Conservation (phyloP, 2,113 vertebrate species). For the Notothenia rossii region DNA sequence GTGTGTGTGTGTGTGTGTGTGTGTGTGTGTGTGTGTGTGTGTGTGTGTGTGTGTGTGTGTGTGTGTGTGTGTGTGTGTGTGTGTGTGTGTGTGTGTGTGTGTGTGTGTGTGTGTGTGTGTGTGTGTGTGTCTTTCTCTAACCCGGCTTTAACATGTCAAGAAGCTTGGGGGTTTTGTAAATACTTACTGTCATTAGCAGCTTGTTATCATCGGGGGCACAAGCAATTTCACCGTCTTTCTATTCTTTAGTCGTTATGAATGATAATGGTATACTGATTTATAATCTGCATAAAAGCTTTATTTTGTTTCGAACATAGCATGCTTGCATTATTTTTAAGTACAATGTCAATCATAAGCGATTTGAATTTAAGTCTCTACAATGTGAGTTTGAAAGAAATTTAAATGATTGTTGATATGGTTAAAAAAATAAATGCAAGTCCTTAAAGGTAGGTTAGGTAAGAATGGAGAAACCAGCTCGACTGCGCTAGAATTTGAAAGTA, state of each 20-base stretch:
- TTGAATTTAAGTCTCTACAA: not conserved
- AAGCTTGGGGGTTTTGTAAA: constrained; percentile 42
- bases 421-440: not conserved
- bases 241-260: constrained; percentile 36
- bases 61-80: too few species aligned
- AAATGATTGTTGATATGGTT: not conserved
- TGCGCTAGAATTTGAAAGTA: too few species aligned
- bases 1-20: too few species aligned
- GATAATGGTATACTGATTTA: constrained; percentile 30
- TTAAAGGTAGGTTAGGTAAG: not conserved
- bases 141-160: constrained; percentile 38
- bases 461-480: too few species aligned
- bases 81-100: too few species aligned
- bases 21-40: too few species aligned
- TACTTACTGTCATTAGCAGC: constrained; percentile 47
- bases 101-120: constrained; percentile 16
- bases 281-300: not conserved
- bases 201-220: constrained; percentile 43
- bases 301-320: constrained; percentile 14
- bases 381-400: not conserved
- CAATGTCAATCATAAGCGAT: not conserved
- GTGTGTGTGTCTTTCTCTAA: constrained; percentile 22
- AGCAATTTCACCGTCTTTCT: constrained; percentile 45
- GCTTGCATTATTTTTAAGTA: not conserved
- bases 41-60: too few species aligned